Evolutionary conservation across 37 sponge, comb jelly and placozoan genomes (phyloP), one percentile per base, ranked within the genome.

Genomic region (Ephydatia muelleri): DNA sequence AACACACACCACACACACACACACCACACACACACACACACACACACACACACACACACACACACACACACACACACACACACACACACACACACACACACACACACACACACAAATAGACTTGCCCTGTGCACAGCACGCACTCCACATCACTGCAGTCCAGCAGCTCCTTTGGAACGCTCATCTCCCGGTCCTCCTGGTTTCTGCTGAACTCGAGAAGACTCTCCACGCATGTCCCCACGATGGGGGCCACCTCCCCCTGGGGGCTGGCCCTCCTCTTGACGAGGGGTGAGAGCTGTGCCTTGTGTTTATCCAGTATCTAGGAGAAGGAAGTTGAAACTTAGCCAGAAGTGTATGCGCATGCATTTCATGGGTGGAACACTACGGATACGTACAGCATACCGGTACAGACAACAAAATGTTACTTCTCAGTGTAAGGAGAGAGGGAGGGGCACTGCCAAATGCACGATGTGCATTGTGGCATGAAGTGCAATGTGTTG

Each of bases 101-200:
- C 26, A 68, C 29, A 68, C 3, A 5, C 19, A 21, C 21, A 33
- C 36, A 77, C 57, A 22, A 28, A 23, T 12, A 71, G 0, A 22
- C 91, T 78, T 66, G 86, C 91, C 86, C 80, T 29, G 88, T 78
- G 72, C 92, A 91, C 37, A 91, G 84, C 23, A 83, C 81, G 73
- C 92, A 91, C 27, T 91, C 92, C 57, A 91, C 83, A 19, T 91
- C 92, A 38, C 71, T 28, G 0, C 67, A 49, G 40, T 83, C 72
- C 23, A 88, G 39, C n/a, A 70, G 19, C 12, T 70, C 33, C 26
- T 66, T 27, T 30, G 85, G 49, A 25, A 78, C 43, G 9, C 28
- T 30, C 83, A 47, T 34, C 38, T 65, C 65, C 29, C 22, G 39
- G 27, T 49, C 36, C 14, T 38, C 43, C 31, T 30, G 31, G 9